These are phyloP conservation scores for Fissipunctia ypsillon DNA, from an alignment of 2,888 invertebrate species.

Conservation along the genomic window DNA sequence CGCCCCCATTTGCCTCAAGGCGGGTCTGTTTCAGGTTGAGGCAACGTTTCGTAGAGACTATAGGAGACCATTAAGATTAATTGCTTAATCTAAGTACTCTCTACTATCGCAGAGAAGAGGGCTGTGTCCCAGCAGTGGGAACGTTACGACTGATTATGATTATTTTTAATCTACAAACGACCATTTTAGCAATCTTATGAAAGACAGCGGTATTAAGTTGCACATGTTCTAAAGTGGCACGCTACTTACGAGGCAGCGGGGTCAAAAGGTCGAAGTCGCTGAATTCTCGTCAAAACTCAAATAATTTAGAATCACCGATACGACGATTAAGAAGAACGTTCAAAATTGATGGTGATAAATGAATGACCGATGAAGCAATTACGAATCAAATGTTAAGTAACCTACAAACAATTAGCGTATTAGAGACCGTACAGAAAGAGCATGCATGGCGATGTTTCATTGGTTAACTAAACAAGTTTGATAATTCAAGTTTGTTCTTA, in stretches of 20 bases:
- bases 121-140: no score
- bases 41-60: not conserved
- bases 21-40: not conserved
- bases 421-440: not conserved
- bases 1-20: not conserved
- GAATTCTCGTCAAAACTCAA: not conserved
- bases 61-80: not conserved
- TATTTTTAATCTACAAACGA: no score
- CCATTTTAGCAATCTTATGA: no score
- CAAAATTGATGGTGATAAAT: not conserved
- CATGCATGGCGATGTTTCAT: constrained; percentile 3
- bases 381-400: not conserved
- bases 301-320: not conserved
- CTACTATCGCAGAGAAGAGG: not conserved
- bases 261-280: not conserved
- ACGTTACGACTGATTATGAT: no score
- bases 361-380: not conserved
- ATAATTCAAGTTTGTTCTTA: no score
- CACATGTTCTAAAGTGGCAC: not conserved
- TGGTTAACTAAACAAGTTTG: constrained; percentile 12
- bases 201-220: not conserved
- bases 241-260: not conserved
- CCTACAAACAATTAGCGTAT: not conserved
- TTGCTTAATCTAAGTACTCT: no score
- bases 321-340: not conserved